Conservation (phyloP, 2,888 invertebrate species). For the Metallyticus violacea region DNA sequence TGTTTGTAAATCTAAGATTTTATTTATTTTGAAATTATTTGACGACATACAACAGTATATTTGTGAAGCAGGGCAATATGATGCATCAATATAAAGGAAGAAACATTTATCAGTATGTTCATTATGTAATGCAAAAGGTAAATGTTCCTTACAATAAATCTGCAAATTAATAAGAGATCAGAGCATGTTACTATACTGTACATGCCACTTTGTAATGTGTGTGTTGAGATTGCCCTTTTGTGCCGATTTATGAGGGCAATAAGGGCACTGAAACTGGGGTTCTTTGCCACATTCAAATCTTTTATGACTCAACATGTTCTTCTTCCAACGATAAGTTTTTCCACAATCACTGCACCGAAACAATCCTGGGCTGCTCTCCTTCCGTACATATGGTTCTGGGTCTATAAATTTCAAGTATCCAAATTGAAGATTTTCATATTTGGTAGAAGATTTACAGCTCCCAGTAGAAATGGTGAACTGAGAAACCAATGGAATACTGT, state of each 20-base stretch:
- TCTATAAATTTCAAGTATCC: not conserved
- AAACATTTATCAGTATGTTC: not conserved
- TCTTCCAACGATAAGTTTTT: conserved; percentile 32
- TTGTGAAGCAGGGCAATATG: too few species aligned
- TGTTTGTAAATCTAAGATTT: too few species aligned
- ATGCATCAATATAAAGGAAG: not conserved
- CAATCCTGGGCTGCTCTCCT: not conserved
- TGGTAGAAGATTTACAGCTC: not conserved
- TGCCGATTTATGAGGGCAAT: conserved; percentile 38
- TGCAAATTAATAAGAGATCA: not conserved
- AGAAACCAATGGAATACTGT: not conserved
- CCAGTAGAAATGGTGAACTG: not conserved
- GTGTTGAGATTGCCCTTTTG: conserved; percentile 37
- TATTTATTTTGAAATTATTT: too few species aligned
- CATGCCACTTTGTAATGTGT: conserved; percentile 32
- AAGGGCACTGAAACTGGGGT: conserved; percentile 40
- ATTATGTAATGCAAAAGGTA: too few species aligned
- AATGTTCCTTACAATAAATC: not conserved
- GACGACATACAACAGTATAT: too few species aligned
- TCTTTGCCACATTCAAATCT: conserved; percentile 39
- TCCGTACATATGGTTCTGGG: not conserved
- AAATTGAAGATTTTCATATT: not conserved
- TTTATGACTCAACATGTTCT: conserved; percentile 34
- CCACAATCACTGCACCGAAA: conserved; percentile 27
- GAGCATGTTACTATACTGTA: not conserved